A percentile compares a stretch with the other conserved stretches of the same genome.
Evolutionary conservation across 2,113 vertebrate species (phyloP).

Genomic region (Herpetotheres cachinnans): DNA sequence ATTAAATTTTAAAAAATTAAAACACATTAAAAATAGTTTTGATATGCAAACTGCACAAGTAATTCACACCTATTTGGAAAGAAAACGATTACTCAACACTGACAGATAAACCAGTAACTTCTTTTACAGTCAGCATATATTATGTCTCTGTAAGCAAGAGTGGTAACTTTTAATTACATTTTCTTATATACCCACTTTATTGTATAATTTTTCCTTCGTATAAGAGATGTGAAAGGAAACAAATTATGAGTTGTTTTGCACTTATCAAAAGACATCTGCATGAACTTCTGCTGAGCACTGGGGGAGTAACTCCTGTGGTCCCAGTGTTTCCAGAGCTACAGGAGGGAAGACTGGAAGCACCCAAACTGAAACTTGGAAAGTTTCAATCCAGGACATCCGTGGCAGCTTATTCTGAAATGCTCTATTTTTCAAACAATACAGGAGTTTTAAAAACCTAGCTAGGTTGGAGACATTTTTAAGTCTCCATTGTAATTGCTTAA

Average conservation of each 20-base stretch:
- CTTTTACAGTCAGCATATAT: not conserved
- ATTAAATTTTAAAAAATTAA: not conserved
- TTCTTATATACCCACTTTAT: not conserved
- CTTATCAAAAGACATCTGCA: not conserved
- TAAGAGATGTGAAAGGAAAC: not conserved
- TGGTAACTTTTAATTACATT: not conserved
- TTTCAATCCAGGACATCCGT: not conserved
- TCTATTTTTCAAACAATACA: not conserved
- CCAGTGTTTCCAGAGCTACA: fast-evolving
- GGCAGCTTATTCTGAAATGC: not conserved
- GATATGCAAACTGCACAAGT: fast-evolving
- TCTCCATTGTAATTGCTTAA: not conserved
- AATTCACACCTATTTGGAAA: not conserved
- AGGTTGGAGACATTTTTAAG: not conserved
- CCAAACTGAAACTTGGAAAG: not conserved
- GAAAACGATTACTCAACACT: no score
- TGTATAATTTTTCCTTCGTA: not conserved
- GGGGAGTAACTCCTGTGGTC: not conserved
- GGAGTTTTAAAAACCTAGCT: not conserved
- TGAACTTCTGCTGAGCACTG: not conserved
- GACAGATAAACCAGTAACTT: not conserved
- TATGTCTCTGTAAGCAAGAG: not conserved
- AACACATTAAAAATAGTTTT: not conserved
- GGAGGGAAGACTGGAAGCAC: not conserved
- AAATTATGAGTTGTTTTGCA: not conserved